Evolutionary conservation across 2,888 invertebrate genomes (phyloP).

Genomic region (Apodemia mormo): DNA sequence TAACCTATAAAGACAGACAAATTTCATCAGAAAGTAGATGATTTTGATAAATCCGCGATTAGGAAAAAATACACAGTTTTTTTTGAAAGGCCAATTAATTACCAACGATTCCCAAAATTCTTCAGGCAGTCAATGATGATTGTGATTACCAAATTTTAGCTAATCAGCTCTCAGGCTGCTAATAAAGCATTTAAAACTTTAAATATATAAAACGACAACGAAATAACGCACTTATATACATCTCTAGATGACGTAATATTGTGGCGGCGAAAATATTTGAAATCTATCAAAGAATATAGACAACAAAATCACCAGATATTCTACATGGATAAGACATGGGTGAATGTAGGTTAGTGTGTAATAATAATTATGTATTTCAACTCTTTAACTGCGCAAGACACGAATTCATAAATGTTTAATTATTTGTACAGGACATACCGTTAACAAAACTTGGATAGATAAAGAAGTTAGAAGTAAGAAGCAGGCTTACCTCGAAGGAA

Average conservation of each 20-base stretch:
- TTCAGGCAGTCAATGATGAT: constrained; percentile 29
- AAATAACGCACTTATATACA: constrained; percentile 17
- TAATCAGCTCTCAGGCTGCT: constrained; percentile 17
- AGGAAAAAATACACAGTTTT: constrained; percentile 14
- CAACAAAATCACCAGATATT: constrained; percentile 13
- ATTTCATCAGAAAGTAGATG: constrained; percentile 21
- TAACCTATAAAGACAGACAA: constrained; percentile 10
- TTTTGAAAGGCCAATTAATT: constrained; percentile 21
- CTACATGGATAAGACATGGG: constrained; percentile 21
- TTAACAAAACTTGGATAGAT: not conserved
- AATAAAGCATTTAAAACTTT: constrained; percentile 20
- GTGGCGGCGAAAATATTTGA: constrained; percentile 17
- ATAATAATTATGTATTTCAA: too few species aligned
- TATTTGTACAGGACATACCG: constrained; percentile 1
- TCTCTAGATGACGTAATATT: constrained; percentile 19
- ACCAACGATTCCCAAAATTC: constrained; percentile 26
- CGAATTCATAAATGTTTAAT: constrained; percentile 5
- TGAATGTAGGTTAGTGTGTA: constrained; percentile 20
- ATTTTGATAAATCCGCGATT: constrained; percentile 22
- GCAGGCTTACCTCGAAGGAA: constrained; percentile 14
- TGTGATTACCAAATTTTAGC: constrained; percentile 24
- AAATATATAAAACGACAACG: constrained; percentile 21
- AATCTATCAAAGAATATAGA: constrained; percentile 18
- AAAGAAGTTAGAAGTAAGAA: not conserved
- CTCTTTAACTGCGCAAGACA: not conserved